Evolutionary conservation across 2,797 vertebrate genomes (phyloP), one percentile per base, ranked within the genome.

Genomic region (Acanthurus lineatus): DNA sequence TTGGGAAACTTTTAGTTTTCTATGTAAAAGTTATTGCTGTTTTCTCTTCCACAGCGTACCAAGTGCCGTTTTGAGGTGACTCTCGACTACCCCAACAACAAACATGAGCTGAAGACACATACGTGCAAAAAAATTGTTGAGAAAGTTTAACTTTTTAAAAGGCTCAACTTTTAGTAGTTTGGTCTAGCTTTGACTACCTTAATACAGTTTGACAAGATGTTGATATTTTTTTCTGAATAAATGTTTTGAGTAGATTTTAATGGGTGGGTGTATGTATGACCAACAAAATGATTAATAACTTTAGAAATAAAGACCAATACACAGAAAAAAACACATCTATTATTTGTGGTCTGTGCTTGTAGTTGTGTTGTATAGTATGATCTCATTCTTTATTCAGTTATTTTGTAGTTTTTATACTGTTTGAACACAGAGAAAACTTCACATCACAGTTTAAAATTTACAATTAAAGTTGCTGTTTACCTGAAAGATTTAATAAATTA

Each of bases 1-100:
- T 58, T 65, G 1, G 10, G 14, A 42, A 22, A 65, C 49, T 45
- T 58, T 16, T 17, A 32, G 28, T 9, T 44, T 47, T 11, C 4
- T 20, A 7, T 62, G 1, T 42, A n/a, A 69, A 9, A 22, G 0
- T 51, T 66, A 7, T 20, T 63, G 4, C 49, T 32, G 4, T 76
- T 25, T 84, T 6, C n/a, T 17, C 62, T 59, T 84, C 48, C 28
- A 51, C 77, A 95, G 95, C 67, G 72, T 1, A 19, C 94, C 63
- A 73, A 51, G 1, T 96, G 95, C 54, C 22, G 19, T 10, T 94
- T 94, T 64, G 35, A 51, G 0, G 87, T 95, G 68, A 6, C 57
- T 6, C 75, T 82, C 10, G 8, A 94, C 76, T 84, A 53, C 16
- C 65, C 19, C 40, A 80, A 71, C 25, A 20, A 81, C n/a, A 65